phyloP scores from a whole-genome alignment of 2,113 vertebrate species.

The Gymnorhina tibicen region DNA sequence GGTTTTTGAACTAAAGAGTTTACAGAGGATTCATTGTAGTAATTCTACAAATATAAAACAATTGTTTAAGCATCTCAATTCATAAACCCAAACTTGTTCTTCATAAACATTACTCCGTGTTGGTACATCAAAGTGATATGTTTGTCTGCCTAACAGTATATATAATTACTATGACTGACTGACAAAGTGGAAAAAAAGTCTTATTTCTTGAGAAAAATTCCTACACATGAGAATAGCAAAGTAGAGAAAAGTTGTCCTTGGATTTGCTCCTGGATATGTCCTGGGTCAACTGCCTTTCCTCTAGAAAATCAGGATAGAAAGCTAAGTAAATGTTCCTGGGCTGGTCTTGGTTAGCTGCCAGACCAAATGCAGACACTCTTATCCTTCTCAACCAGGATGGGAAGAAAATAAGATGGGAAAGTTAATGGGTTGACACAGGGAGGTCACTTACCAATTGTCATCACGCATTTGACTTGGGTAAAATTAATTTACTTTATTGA shows the following conservation, averaged over 20 bases:
- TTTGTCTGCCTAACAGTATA: neutral
- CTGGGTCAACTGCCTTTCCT: neutral
- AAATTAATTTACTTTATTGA: neutral
- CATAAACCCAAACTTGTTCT: neutral
- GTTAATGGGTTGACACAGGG: neutral
- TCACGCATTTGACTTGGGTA: neutral
- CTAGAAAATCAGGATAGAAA: neutral
- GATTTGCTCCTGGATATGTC: neutral
- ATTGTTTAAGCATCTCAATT: neutral
- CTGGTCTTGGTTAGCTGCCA: neutral
- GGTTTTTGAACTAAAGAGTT: neutral
- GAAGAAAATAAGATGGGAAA: neutral
- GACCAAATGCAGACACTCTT: neutral
- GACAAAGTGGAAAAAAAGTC: neutral
- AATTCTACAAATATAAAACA: neutral
- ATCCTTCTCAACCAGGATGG: neutral
- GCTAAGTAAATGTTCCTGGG: neutral
- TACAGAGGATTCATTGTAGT: neutral
- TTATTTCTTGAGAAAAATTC: neutral
- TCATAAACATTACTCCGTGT: neutral
- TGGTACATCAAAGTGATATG: neutral
- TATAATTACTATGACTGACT: neutral
- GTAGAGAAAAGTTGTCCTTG: neutral
- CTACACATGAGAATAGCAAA: neutral
- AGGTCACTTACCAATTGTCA: neutral